Percentiles rank a stretch among this genome's conserved stretches.
These are phyloP conservation scores for Tenthredo amoena DNA, from an alignment of 2,888 invertebrate species.

Conservation along the genomic window DNA sequence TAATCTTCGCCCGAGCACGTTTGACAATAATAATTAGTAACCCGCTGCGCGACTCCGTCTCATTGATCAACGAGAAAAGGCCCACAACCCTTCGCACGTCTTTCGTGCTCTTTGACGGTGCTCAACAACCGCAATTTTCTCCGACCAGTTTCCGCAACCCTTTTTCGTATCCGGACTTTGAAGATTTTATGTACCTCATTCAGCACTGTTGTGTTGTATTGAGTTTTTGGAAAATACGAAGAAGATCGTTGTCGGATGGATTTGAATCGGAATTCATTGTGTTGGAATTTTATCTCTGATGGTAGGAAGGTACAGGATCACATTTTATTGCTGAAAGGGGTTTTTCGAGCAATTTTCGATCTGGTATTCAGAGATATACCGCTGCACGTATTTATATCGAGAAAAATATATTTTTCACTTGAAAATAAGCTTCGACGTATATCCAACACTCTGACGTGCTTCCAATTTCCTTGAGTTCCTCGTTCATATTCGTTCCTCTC, in stretches of 20 bases:
- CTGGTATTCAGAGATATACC: constrained; percentile 4
- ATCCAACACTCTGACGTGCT: background rate
- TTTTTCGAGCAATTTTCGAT: background rate
- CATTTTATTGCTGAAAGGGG: background rate
- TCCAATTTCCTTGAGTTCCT: constrained; percentile 20
- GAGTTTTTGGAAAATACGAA: background rate
- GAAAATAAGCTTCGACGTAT: constrained; percentile 29
- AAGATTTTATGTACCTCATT: background rate
- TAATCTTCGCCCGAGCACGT: constrained; percentile 25
- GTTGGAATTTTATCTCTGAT: background rate
- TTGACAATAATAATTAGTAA: constrained; percentile 18
- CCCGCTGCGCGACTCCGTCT: background rate
- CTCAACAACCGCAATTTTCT: constrained; percentile 13
- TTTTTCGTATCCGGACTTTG: background rate
- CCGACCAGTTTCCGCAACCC: background rate
- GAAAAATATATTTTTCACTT: constrained; percentile 20
- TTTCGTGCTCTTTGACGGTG: constrained; percentile 8
- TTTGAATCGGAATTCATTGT: background rate
- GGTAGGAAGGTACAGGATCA: background rate
- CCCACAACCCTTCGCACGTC: constrained; percentile 13
- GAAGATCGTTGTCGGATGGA: background rate
- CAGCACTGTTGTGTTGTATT: background rate
- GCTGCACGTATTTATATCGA: background rate
- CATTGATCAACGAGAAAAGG: constrained; percentile 5
- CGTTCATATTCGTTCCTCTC: constrained; percentile 2